These are phyloP conservation scores for Labrus mixtus DNA, from an alignment of 2,113 vertebrate species.

Conservation along the genomic window DNA sequence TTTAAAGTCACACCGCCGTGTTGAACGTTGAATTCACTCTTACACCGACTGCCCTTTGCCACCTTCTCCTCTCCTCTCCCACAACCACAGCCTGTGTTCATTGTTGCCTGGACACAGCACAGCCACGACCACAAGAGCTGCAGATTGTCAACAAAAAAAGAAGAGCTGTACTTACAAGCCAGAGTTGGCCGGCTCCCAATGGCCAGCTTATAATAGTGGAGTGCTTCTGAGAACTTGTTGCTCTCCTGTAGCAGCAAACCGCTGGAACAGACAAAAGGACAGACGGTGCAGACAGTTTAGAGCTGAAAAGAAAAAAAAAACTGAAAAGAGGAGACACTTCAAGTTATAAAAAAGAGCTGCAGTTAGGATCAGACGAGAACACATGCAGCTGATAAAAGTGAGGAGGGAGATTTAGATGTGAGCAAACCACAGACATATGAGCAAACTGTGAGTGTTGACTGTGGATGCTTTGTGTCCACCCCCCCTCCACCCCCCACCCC, in stretches of 20 bases:
- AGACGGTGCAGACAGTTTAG: conserved; percentile 8
- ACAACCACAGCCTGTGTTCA: conserved; percentile 56
- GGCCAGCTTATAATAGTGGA: conserved; percentile 98
- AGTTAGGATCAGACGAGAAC: conserved; percentile 16
- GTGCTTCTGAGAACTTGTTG: conserved; percentile 94
- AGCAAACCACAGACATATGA: conserved; percentile 37
- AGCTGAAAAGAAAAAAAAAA: no score
- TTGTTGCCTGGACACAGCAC: conserved; percentile 76
- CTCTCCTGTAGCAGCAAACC: conserved; percentile 97
- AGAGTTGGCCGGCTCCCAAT: conserved; percentile 97
- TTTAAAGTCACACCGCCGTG: conserved; percentile 36
- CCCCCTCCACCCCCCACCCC: conserved; percentile 28
- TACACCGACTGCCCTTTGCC: conserved; percentile 62
- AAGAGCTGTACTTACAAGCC: conserved; percentile 93
- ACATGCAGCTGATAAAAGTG: conserved; percentile 24
- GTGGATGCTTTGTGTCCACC: conserved; percentile 28
- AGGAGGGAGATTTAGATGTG: conserved; percentile 27
- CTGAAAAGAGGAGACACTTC: conserved; percentile 1
- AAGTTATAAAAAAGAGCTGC: conserved; percentile 5
- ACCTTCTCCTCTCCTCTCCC: conserved; percentile 52
- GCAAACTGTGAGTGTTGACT: conserved; percentile 39
- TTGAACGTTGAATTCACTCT: conserved; percentile 51
- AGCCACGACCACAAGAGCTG: conserved; percentile 64
- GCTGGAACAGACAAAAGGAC: conserved; percentile 77
- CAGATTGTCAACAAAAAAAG: conserved; percentile 74